Evolutionary conservation across 2,888 invertebrate genomes (phyloP).

Genomic region (Trichogramma evanescens): DNA sequence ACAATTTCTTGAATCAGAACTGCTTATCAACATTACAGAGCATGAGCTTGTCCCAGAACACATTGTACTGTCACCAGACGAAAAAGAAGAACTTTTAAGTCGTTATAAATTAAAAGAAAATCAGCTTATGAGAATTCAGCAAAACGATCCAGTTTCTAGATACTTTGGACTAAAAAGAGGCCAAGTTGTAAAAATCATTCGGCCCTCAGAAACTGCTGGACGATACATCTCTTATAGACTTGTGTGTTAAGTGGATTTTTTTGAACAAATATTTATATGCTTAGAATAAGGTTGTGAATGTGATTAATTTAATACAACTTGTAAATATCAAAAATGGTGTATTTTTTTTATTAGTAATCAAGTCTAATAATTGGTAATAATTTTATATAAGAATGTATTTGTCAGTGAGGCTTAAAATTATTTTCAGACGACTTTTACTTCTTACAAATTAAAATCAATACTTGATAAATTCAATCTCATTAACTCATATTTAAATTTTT

Average conservation of each 20-base stretch:
- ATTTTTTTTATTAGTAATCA: neutral
- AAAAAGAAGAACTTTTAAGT: constrained; percentile 89
- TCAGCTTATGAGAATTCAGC: constrained; percentile 98
- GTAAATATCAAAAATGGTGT: neutral
- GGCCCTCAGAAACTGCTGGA: constrained; percentile 96
- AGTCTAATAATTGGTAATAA: neutral
- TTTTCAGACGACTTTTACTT: no score
- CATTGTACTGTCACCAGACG: constrained; percentile 95
- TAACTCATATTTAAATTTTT: no score
- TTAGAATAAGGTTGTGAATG: constrained; percentile 20
- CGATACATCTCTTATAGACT: constrained; percentile 96
- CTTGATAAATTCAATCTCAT: no score
- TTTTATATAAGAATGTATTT: neutral
- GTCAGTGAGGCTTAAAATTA: no score
- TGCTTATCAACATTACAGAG: constrained; percentile 95
- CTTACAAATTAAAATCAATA: no score
- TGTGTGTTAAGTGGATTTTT: constrained; percentile 61
- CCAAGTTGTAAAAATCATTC: constrained; percentile 96
- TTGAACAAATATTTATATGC: constrained; percentile 23
- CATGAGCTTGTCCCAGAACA: constrained; percentile 98
- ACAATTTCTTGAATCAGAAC: constrained; percentile 89
- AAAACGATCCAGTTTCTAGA: constrained; percentile 95
- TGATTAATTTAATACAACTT: no score
- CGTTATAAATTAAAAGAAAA: constrained; percentile 98
- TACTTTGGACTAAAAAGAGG: constrained; percentile 98